Evolutionary conservation across 2,888 invertebrate species (phyloP), one percentile per base, ranked within the genome.

Genomic region (Stegophylla sp.): DNA sequence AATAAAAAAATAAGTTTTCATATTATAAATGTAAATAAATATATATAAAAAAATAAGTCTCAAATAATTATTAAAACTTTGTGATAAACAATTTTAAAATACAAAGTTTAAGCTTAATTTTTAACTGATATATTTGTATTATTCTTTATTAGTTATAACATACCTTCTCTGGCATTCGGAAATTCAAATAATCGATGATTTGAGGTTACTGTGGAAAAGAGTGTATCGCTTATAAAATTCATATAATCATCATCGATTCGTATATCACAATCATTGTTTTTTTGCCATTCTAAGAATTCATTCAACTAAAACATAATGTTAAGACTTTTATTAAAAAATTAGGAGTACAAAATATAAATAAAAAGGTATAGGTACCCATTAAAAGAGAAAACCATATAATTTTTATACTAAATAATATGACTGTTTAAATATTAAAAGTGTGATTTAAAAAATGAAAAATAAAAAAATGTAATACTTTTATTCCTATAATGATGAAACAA

Each of bases 111-210:
- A 15, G n/a, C 15, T 64, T 43, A 48, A 2, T 56, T 12, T 56
- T 20, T 20, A 43, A 17, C 3, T 34, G 3, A 34, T 34, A 34
- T 34, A 34, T 34, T 3, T 34, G 34, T 34, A 34, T 34, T n/a
- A 34, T 34, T 5, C 34, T 7, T 34, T 3, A 26, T 83, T n/a
- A n/a, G n/a, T n/a, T 67, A 77, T 51, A 73, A 84, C 88, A 88
- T 89, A 97, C 97, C 94, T 90, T 99, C 98, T 88, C 96, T 91
- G 76, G 96, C 93, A 88, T 98, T 97, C 15, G 98, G 98, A 88
- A 98, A 98, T 83, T 94, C 93, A 88, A 97, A 96, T 23, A 79
- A 59, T 10, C 97, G 96, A 87, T 95, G 93, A 87, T 92, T 92
- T 84, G 90, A 91, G 84, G 90, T 89, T 85, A 94, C 94, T 84